Evolutionary conservation across 2,888 invertebrate species (phyloP).

Genomic region (Orthonychiurus folsomi): DNA sequence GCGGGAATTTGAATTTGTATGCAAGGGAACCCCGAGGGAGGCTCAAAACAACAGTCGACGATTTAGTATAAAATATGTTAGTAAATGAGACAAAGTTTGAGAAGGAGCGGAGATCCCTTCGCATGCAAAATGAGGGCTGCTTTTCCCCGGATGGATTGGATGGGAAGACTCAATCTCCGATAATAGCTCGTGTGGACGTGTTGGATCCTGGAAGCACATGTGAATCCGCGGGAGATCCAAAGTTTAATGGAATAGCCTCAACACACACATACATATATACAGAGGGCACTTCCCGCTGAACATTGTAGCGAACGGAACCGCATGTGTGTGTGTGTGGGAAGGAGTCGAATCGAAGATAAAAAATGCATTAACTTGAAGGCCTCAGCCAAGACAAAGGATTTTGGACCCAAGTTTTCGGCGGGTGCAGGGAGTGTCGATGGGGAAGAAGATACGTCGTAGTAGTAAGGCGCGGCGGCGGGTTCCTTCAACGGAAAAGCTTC

Average conservation of each 20-base stretch:
- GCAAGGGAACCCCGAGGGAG: too few relatives aligned
- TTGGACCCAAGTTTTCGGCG: background rate
- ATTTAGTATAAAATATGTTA: too few relatives aligned
- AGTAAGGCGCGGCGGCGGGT: background rate
- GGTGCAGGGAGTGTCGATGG: background rate
- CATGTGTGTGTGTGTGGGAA: background rate
- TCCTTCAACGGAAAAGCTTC: too few relatives aligned
- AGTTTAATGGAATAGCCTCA: background rate
- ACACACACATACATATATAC: too few relatives aligned
- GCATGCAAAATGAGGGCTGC: background rate
- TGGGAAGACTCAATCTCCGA: background rate
- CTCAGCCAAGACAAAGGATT: background rate
- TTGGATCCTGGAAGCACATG: too few relatives aligned
- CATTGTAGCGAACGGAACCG: too few relatives aligned
- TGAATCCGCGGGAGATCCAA: background rate
- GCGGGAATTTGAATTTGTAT: too few relatives aligned
- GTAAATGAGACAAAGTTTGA: too few relatives aligned
- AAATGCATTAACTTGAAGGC: conserved; percentile 20
- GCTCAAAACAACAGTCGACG: too few relatives aligned
- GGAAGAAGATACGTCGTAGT: conserved; percentile 9
- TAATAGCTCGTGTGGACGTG: too few relatives aligned
- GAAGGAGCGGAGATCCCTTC: too few relatives aligned
- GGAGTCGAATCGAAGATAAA: conserved; percentile 15
- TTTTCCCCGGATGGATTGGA: background rate
- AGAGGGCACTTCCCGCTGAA: too few relatives aligned